Conservation (phyloP, 2,113 vertebrate species). For the Alligator mississippiensis region DNA sequence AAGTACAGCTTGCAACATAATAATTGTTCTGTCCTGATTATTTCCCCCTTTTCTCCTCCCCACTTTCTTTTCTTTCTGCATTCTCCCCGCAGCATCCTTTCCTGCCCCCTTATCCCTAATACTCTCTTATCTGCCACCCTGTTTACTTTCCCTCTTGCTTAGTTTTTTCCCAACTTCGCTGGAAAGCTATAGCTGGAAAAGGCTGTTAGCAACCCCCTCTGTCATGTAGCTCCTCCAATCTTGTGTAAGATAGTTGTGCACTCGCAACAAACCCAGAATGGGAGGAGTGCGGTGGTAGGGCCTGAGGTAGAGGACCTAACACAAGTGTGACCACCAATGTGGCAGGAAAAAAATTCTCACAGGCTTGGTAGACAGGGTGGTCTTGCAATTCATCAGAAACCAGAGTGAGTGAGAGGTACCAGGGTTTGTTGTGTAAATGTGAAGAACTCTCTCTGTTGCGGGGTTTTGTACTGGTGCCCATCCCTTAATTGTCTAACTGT, state of each 20-base stretch:
- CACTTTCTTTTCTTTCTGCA: neutral
- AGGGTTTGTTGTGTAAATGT: neutral
- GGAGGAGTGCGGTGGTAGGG: neutral
- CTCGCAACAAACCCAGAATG: neutral
- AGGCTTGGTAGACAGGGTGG: accelerated
- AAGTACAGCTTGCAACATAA: neutral
- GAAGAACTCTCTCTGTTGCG: neutral
- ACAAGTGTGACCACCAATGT: neutral
- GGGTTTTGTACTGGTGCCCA: neutral
- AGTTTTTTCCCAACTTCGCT: neutral
- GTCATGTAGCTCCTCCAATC: neutral
- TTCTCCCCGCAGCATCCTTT: neutral
- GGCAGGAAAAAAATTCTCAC: neutral
- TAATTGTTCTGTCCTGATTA: neutral
- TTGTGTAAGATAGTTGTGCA: neutral
- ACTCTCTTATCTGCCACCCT: neutral
- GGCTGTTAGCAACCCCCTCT: neutral
- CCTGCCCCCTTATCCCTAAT: neutral
- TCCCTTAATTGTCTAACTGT: neutral
- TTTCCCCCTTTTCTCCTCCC: neutral
- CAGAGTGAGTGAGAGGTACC: neutral
- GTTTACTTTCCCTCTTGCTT: neutral
- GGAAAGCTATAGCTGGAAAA: neutral
- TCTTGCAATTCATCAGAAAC: accelerated
- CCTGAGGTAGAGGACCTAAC: neutral